These are phyloP conservation scores for Neodon shergylaensis DNA, from an alignment of 2,113 vertebrate genomes.

Conservation along the genomic window DNA sequence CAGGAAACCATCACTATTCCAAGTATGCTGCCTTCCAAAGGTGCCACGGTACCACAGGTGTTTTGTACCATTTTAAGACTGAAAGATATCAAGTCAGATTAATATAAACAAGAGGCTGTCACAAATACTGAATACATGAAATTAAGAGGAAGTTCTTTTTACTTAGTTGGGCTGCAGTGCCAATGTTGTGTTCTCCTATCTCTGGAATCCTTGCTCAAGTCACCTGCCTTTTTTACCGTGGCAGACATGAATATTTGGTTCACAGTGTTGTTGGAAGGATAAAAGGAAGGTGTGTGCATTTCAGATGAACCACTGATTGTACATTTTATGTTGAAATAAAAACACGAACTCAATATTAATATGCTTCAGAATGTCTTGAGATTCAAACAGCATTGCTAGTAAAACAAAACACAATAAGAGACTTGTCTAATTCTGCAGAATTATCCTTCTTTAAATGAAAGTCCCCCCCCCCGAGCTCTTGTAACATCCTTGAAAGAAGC, in stretches of 20 bases:
- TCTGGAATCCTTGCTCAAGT: not conserved
- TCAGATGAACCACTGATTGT: not conserved
- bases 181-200: not conserved
- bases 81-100: not conserved
- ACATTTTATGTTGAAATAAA: constrained; percentile 22
- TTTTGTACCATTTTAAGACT: not conserved
- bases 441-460: not conserved
- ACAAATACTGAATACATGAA: not conserved
- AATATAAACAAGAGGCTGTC: not conserved
- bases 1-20: not conserved
- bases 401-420: constrained; percentile 4
- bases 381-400: not conserved
- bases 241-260: not conserved
- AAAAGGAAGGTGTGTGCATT: not conserved
- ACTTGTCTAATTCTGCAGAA: not conserved
- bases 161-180: not conserved
- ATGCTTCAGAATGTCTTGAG: not conserved
- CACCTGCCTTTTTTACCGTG: not conserved
- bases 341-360: not conserved
- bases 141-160: not conserved
- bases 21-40: not conserved
- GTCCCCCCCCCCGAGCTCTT: not conserved
- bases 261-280: not conserved
- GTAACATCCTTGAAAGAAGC: not conserved
- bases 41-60: too few species aligned